These are phyloP conservation scores for Meriones psammophilus DNA, from an alignment of 2,797 vertebrate species.

Conservation along the genomic window DNA sequence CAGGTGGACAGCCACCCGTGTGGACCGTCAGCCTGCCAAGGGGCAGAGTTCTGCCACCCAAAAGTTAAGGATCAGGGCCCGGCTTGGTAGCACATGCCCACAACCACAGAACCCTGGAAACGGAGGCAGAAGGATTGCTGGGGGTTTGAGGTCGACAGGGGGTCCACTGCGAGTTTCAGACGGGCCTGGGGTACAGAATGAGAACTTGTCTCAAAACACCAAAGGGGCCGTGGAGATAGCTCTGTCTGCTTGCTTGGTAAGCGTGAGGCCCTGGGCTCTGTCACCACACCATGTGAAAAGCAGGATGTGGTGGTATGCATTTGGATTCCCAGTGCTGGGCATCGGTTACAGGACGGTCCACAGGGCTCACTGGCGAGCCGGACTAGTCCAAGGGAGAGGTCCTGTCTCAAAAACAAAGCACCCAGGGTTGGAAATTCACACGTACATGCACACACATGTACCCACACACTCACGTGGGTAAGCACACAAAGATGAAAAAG, in stretches of 20 bases:
- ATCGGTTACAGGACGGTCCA: neutral
- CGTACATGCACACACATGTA: neutral
- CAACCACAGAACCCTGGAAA: neutral
- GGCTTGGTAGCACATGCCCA: neutral
- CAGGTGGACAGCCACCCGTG: conserved; percentile 40
- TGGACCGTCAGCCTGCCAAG: conserved; percentile 54
- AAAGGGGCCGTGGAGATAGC: no score
- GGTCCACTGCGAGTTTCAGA: neutral
- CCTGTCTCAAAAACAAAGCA: neutral
- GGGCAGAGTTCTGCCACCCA: neutral
- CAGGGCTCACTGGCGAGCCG: neutral
- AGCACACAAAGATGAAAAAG: neutral
- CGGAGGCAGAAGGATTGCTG: neutral
- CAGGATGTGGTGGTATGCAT: no score
- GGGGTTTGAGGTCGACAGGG: neutral
- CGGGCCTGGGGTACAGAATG: neutral
- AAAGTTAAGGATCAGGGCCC: neutral
- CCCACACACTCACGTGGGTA: neutral
- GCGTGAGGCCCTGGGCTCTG: neutral
- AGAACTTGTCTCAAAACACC: neutral
- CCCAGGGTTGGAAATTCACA: neutral
- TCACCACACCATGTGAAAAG: neutral
- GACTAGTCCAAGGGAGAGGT: neutral
- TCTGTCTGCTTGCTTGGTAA: neutral
- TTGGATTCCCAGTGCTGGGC: neutral